A percentile compares a stretch with the other conserved stretches of the same genome.
Evolutionary conservation across 1,140 invertebrate genomes (phyloP).

Genomic region (Eufriesea mexicana): DNA sequence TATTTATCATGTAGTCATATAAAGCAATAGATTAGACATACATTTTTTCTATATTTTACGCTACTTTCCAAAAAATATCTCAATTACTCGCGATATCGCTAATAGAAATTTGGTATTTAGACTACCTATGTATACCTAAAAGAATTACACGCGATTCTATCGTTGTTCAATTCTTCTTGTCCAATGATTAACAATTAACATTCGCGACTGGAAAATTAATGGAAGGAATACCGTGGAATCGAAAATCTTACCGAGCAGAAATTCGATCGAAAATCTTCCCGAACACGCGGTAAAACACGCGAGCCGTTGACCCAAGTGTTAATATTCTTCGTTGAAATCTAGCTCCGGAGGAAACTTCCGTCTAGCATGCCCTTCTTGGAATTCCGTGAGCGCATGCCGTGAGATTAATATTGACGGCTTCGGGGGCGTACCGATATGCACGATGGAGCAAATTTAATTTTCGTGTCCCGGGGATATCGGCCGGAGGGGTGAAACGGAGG

Average conservation of each 20-base stretch:
- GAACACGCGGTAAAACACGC: conserved; percentile 4
- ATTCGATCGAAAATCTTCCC: too few relatives aligned
- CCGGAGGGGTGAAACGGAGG: conserved; percentile 12
- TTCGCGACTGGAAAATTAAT: not conserved
- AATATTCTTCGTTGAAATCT: conserved; percentile 65
- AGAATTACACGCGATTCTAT: too few relatives aligned
- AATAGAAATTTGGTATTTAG: too few relatives aligned
- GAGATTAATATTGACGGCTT: conserved; percentile 73
- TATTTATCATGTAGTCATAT: too few relatives aligned
- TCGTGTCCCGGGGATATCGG: conserved; percentile 59
- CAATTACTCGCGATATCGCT: too few relatives aligned
- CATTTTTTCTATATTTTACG: too few relatives aligned
- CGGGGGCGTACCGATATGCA: conserved; percentile 63
- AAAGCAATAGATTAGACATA: too few relatives aligned
- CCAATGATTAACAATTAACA: too few relatives aligned
- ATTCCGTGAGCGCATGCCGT: conserved; percentile 62
- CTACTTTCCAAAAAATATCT: too few relatives aligned
- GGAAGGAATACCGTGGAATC: too few relatives aligned
- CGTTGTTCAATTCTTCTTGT: too few relatives aligned
- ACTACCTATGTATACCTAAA: too few relatives aligned
- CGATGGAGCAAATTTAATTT: conserved; percentile 70
- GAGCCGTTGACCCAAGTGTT: conserved; percentile 16
- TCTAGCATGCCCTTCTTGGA: conserved; percentile 49
- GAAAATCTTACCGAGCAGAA: not conserved
- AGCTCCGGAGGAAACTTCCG: conserved; percentile 44